Conservation (phyloP, 2,888 invertebrate genomes). For the Lochmaea crataegi region DNA sequence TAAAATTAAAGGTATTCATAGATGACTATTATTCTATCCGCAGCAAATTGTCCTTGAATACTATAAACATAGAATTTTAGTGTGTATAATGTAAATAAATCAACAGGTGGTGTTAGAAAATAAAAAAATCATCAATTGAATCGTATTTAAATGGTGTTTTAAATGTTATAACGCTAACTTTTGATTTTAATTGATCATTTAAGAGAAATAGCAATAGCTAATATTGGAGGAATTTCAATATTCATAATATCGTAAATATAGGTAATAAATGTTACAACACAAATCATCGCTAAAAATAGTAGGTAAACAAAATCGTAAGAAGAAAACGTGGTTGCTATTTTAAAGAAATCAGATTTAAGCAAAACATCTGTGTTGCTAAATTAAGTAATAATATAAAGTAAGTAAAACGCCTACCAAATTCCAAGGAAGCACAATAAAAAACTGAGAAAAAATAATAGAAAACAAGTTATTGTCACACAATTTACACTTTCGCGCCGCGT, state of each 20-base stretch:
- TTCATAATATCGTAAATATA: slow-evolving; percentile 5
- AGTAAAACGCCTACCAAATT: slow-evolving; percentile 59
- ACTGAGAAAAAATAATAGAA: slow-evolving; percentile 37
- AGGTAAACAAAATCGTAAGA: slow-evolving; percentile 32
- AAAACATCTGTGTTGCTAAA: slow-evolving; percentile 14
- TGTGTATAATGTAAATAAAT: slow-evolving; percentile 9
- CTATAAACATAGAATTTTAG: neutral
- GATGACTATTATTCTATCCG: neutral
- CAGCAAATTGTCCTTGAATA: slow-evolving; percentile 15
- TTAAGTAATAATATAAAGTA: slow-evolving; percentile 21
- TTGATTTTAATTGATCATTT: neutral
- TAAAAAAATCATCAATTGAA: neutral
- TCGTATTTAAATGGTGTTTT: neutral
- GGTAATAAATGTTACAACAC: slow-evolving; percentile 37
- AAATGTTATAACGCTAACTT: neutral
- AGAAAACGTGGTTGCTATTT: slow-evolving; percentile 24
- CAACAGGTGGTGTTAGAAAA: slow-evolving; percentile 29
- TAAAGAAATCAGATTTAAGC: slow-evolving; percentile 3
- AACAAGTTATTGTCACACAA: slow-evolving; percentile 33
- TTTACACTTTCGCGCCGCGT: slow-evolving; percentile 34
- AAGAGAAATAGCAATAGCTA: neutral
- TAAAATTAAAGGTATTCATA: neutral
- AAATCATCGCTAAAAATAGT: slow-evolving; percentile 57
- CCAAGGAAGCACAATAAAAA: slow-evolving; percentile 54
- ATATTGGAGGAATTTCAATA: neutral